phyloP scores from a whole-genome alignment of 1,140 invertebrate species.

The Glossosoma conforme region DNA sequence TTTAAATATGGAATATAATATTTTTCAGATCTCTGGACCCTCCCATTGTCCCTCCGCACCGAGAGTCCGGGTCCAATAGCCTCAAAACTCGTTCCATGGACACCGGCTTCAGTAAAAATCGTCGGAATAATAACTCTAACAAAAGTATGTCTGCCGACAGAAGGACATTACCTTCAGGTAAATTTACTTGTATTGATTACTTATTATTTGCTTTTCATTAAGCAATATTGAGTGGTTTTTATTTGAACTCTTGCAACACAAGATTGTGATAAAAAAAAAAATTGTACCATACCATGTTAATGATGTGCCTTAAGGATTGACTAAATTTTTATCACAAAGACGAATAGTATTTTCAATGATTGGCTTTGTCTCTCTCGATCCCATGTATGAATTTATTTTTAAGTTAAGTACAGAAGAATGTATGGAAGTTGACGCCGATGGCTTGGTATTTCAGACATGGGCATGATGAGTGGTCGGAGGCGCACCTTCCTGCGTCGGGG shows the following conservation, averaged over 20 bases:
- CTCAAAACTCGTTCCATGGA: slow-evolving; percentile 78
- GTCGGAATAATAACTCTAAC: slow-evolving; percentile 53
- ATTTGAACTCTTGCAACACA: too few species aligned
- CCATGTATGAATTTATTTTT: background rate
- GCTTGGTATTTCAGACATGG: slow-evolving; percentile 36
- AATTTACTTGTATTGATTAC: slow-evolving; percentile 13
- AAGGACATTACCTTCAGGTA: slow-evolving; percentile 65
- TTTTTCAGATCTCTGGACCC: slow-evolving; percentile 50
- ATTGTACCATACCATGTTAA: too few species aligned
- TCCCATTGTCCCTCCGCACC: slow-evolving; percentile 70
- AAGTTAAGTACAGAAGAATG: background rate
- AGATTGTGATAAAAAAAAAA: too few species aligned
- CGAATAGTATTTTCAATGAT: too few species aligned
- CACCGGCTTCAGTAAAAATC: slow-evolving; percentile 62
- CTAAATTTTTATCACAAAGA: too few species aligned
- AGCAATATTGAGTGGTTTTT: too few species aligned
- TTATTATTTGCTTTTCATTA: too few species aligned
- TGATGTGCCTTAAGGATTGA: too few species aligned
- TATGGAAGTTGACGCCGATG: background rate
- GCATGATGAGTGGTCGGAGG: slow-evolving; percentile 45
- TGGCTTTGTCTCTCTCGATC: too few species aligned
- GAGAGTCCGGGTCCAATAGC: slow-evolving; percentile 59
- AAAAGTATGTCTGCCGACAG: slow-evolving; percentile 56
- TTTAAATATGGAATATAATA: too few species aligned
- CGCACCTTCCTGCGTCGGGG: slow-evolving; percentile 49